phyloP scores from a whole-genome alignment of 2,113 vertebrate species.

The Lucifuga dentata region DNA sequence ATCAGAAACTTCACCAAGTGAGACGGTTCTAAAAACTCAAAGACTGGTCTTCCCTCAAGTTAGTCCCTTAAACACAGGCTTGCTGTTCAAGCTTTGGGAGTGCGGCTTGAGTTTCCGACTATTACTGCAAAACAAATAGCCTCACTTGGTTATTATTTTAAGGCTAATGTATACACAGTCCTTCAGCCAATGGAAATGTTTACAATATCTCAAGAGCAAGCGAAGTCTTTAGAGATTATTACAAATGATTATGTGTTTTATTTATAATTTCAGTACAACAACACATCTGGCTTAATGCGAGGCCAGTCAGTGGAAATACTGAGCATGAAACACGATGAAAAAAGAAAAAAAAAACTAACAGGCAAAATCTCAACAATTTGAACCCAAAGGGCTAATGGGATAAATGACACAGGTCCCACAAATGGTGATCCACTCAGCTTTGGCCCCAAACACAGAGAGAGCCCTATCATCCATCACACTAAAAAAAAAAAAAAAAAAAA shows the following conservation, averaged over 20 bases:
- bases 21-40: background rate
- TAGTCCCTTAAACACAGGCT: background rate
- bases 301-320: slow-evolving; percentile 1
- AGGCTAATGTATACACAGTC: background rate
- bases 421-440: slow-evolving; percentile 42
- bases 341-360: too few relatives aligned
- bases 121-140: background rate
- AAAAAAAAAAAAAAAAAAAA: slow-evolving; percentile 4
- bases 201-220: slow-evolving; percentile 12
- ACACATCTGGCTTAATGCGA: slow-evolving; percentile 6
- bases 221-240: background rate
- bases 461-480: slow-evolving; percentile 47
- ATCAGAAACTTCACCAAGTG: slow-evolving; percentile 24
- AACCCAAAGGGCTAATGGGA: slow-evolving; percentile 43
- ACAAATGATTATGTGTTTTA: background rate
- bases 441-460: slow-evolving; percentile 31
- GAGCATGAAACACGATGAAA: slow-evolving; percentile 29
- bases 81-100: background rate
- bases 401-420: slow-evolving; percentile 46
- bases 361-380: slow-evolving; percentile 5
- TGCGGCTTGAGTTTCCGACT: background rate
- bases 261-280: slow-evolving; percentile 4
- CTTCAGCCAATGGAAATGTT: background rate
- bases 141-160: slow-evolving; percentile 16
- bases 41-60: background rate